A percentile compares a stretch with the other conserved stretches of the same genome.
phyloP scores from a whole-genome alignment of 1,140 invertebrate species.

The Polypedilum pembai region DNA sequence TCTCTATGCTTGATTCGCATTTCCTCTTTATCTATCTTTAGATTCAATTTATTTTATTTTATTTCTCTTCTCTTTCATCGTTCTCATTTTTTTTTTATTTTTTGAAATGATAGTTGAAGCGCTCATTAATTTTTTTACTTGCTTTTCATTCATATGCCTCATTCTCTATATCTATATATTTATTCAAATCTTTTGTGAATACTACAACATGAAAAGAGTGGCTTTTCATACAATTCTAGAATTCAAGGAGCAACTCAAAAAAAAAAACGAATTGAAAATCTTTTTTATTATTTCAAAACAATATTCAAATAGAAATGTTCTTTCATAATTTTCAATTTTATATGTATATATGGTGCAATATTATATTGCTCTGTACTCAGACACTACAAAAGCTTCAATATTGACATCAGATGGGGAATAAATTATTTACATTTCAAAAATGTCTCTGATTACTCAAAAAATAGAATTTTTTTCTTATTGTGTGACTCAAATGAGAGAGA shows the following conservation, averaged over 20 bases:
- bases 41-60: neutral
- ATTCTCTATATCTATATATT: too few relatives aligned
- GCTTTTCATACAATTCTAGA: neutral
- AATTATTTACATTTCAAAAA: conserved; percentile 20
- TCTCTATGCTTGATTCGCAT: conserved; percentile 4
- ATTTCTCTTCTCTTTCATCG: neutral
- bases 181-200: neutral
- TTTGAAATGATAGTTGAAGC: conserved; percentile 10
- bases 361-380: too few relatives aligned
- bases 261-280: neutral
- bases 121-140: conserved; percentile 13
- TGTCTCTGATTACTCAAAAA: conserved; percentile 18
- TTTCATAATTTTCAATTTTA: neutral
- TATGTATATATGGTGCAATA: neutral
- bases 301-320: neutral
- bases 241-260: conserved; percentile 12
- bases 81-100: neutral
- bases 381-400: conserved; percentile 1
- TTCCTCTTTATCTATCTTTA: neutral
- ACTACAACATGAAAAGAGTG: neutral
- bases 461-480: neutral
- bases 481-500: neutral
- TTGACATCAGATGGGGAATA: conserved; percentile 14
- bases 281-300: neutral
- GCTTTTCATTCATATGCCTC: neutral